Conservation (phyloP, 2,888 invertebrate species). For the Chirona hameri region DNA sequence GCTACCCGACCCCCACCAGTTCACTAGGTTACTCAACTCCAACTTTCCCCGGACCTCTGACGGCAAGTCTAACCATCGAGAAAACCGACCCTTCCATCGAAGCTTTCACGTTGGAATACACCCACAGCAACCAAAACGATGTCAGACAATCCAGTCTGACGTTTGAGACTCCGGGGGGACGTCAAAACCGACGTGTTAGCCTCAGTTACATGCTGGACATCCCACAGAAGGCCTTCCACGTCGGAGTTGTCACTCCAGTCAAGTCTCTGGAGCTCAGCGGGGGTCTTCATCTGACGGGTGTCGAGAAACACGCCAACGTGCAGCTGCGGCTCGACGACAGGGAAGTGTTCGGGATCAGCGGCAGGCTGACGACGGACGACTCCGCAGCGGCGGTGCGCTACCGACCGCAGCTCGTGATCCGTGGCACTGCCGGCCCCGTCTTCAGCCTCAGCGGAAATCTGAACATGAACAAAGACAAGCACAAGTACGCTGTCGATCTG, state of each 20-base stretch:
- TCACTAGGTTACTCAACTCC: too few relatives aligned
- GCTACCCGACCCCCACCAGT: not conserved
- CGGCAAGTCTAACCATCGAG: slow-evolving; percentile 22
- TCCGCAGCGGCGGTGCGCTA: not conserved
- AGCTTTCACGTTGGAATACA: slow-evolving; percentile 35
- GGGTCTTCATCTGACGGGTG: not conserved
- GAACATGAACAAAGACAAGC: not conserved
- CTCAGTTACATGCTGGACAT: slow-evolving; percentile 13
- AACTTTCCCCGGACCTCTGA: not conserved
- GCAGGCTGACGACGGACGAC: not conserved
- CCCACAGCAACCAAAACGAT: not conserved
- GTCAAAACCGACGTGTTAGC: slow-evolving; percentile 32
- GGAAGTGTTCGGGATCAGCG: not conserved
- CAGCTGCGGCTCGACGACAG: not conserved
- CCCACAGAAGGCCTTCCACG: slow-evolving; percentile 2
- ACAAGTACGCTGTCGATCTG: not conserved
- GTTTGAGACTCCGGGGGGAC: slow-evolving; percentile 36
- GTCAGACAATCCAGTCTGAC: slow-evolving; percentile 31
- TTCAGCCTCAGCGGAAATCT: not conserved
- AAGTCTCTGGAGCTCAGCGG: slow-evolving; percentile 30
- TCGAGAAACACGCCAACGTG: not conserved
- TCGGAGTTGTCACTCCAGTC: slow-evolving; percentile 32
- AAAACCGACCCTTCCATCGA: slow-evolving; percentile 37
- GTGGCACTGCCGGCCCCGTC: not conserved
- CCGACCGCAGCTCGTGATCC: not conserved